Conservation (phyloP, 2,113 vertebrate genomes). For the Pteropus alecto region DNA sequence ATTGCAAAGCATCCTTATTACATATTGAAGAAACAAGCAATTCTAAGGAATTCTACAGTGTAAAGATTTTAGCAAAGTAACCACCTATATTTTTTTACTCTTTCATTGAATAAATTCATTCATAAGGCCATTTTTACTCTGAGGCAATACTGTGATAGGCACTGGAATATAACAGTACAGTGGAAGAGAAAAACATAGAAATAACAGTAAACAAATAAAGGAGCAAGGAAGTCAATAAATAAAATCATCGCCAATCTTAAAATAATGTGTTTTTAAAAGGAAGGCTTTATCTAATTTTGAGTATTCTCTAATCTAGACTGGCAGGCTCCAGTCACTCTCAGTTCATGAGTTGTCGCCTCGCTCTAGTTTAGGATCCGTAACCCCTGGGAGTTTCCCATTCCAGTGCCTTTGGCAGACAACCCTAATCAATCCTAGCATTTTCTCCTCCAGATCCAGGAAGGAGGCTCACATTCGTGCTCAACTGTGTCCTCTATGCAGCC, state of each 20-base stretch:
- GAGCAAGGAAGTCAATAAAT: background rate
- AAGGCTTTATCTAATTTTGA: background rate
- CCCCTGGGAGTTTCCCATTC: background rate
- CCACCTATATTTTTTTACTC: background rate
- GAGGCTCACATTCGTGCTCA: background rate
- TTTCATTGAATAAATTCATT: conserved; percentile 1
- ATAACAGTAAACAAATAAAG: background rate
- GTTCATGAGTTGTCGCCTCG: background rate
- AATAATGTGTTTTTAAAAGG: background rate
- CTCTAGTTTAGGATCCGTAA: background rate
- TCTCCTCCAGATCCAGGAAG: background rate
- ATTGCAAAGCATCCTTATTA: background rate
- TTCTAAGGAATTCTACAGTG: background rate
- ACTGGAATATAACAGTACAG: background rate
- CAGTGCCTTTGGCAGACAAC: conserved; percentile 11
- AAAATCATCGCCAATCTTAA: background rate
- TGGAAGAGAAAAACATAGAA: background rate
- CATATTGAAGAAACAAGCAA: background rate
- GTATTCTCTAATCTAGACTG: background rate
- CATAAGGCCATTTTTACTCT: background rate
- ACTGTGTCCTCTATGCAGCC: background rate
- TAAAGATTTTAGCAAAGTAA: background rate
- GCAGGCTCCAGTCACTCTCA: background rate
- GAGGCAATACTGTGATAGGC: background rate
- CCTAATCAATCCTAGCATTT: background rate